Base-by-base conservation (phyloP, 2,888 invertebrate genomes). In the Phortica okadai region DNA sequence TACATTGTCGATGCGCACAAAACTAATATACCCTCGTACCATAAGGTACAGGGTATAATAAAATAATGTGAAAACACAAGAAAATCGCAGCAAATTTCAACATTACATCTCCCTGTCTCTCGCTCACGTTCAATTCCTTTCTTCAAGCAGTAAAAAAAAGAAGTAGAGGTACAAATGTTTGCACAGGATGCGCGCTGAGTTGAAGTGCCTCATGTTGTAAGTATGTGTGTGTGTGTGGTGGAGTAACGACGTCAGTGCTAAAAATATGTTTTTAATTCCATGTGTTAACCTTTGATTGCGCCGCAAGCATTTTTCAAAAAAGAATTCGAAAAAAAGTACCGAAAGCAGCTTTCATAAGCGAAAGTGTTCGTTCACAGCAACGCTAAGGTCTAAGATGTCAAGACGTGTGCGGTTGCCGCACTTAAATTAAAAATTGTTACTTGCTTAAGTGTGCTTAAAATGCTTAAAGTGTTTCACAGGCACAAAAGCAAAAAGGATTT, bases 201-300 rank as follows among this genome's bases (percentile, higher is more conserved):
- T 50, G 14, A 50, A 50, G 50, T 2, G 45, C 7, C 1, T 6
- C 45, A 6, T 45, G 45, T 45, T 6, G 58, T 6, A 50, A 50
- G 58, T 8, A 59, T 16, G 74, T 66, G 25, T 45, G 25, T 50
- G 45, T 75, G 76, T 62, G 41, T 33, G 54, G 11, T 41, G 54
- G 74, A 76, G 66, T 64, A 81, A 78, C 80, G 72, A 74, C 21
- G 33, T 70, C 21, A 16, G 56, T 58, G 58, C 25, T 33, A 78
- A 82, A 79, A 82, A 83, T 85, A 66, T 66, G 66, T 66, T 66
- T 66, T 66, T 66, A 66, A 66, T 66, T n/a, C 11, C 66, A 66
- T 42, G 42, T 66, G 86, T 85, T 84, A 86, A 85, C 85, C 86
- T 86, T 86, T 85, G 86, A 86, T 85, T 86, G 86, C 84, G 85